Conservation (phyloP, 2,888 invertebrate species). For the Sclerodermus sp. region DNA sequence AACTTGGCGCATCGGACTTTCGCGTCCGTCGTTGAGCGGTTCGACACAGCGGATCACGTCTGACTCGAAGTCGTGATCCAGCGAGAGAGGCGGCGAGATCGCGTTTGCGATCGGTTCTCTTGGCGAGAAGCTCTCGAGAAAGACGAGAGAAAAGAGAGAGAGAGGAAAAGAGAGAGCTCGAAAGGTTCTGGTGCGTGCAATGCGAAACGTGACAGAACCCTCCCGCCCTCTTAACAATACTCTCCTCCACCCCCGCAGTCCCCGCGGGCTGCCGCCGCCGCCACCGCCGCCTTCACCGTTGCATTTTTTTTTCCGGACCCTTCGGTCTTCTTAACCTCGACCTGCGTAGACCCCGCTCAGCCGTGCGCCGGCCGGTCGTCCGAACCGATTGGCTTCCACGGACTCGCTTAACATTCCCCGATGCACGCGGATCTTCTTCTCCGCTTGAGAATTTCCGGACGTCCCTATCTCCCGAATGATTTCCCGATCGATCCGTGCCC, state of each 20-base stretch:
- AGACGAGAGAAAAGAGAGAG: conserved; percentile 19
- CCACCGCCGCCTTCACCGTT: conserved; percentile 12
- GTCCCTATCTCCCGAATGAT: too few relatives aligned
- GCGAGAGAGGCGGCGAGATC: conserved; percentile 40
- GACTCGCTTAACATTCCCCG: too few relatives aligned
- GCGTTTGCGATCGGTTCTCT: conserved; percentile 43
- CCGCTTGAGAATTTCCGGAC: too few relatives aligned
- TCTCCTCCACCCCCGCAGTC: conserved; percentile 19
- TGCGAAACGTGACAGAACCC: conserved; percentile 54
- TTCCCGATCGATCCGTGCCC: too few relatives aligned
- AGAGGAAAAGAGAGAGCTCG: conserved; percentile 14
- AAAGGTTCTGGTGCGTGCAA: conserved; percentile 53
- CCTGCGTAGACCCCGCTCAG: conserved; percentile 5
- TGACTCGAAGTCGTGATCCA: conserved; percentile 33
- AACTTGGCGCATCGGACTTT: neutral
- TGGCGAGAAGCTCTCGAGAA: conserved; percentile 14
- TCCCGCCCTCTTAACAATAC: conserved; percentile 48
- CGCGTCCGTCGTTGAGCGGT: neutral
- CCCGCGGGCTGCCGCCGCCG: conserved; percentile 20
- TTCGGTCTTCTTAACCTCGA: conserved; percentile 14
- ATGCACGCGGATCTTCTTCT: too few relatives aligned
- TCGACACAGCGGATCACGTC: conserved; percentile 48
- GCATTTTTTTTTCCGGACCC: conserved; percentile 9
- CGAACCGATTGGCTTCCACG: too few relatives aligned
- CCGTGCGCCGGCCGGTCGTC: conserved; percentile 1